Evolutionary conservation across 2,113 vertebrate species (phyloP).

Genomic region (Vulpes vulpes): DNA sequence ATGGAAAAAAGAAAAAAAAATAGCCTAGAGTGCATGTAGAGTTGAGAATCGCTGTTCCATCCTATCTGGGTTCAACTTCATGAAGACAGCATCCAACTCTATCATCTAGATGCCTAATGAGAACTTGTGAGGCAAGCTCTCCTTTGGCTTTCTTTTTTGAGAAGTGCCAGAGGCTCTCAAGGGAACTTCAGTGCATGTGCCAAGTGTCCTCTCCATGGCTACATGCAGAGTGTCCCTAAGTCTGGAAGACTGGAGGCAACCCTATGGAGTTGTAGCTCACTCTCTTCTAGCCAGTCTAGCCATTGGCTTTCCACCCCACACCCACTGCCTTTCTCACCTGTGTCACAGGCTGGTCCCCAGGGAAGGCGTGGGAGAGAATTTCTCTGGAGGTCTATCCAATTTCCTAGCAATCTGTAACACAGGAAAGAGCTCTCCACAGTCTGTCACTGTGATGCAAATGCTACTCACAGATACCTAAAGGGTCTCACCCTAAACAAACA

Average conservation of each 20-base stretch:
- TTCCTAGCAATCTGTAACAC: slow-evolving; percentile 63
- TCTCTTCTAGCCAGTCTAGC: not conserved
- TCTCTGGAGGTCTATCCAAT: slow-evolving; percentile 55
- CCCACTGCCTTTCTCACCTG: not conserved
- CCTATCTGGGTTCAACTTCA: not conserved
- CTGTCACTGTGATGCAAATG: slow-evolving; percentile 22
- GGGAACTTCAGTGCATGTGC: not conserved
- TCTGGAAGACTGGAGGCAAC: rapidly evolving
- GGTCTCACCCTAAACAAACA: slow-evolving; percentile 38
- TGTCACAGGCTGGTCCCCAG: not conserved
- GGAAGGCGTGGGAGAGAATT: not conserved
- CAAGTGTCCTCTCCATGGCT: not conserved
- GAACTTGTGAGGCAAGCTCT: not conserved
- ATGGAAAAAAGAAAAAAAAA: not conserved
- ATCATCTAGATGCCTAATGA: not conserved
- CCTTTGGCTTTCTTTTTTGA: not conserved
- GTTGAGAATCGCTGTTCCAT: not conserved
- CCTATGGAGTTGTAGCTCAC: not conserved
- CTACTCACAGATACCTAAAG: slow-evolving; percentile 36
- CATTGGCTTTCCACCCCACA: not conserved
- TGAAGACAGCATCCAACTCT: not conserved
- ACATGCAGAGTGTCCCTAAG: not conserved
- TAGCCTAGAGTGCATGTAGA: not conserved
- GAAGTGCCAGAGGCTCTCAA: not conserved
- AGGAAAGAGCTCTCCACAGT: slow-evolving; percentile 47